phyloP scores from a whole-genome alignment of 2,797 vertebrate species.

The Euthynnus affinis region DNA sequence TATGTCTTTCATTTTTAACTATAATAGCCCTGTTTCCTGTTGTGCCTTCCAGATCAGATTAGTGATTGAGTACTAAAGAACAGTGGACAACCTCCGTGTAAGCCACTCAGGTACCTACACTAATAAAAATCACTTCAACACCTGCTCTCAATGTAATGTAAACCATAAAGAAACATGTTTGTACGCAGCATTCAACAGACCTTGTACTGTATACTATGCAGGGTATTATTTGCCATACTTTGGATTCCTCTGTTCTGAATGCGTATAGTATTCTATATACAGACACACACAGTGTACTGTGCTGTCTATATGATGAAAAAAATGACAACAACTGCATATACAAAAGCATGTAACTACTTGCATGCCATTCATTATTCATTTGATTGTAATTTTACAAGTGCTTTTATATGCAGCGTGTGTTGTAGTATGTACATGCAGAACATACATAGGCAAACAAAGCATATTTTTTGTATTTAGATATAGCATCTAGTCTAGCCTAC shows the following conservation, averaged over 20 bases:
- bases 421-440: not conserved
- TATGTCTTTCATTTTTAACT: constrained; percentile 83
- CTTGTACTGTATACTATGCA: not conserved
- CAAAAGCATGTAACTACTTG: constrained; percentile 46
- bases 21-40: constrained; percentile 82
- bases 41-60: constrained; percentile 82
- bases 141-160: constrained; percentile 49
- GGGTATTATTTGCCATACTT: constrained; percentile 17
- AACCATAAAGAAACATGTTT: constrained; percentile 48
- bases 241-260: constrained; percentile 26
- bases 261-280: not conserved
- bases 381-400: constrained; percentile 29
- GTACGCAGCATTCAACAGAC: constrained; percentile 5
- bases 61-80: constrained; percentile 82
- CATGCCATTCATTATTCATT: constrained; percentile 26
- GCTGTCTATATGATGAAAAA: constrained; percentile 1
- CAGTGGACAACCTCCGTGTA: constrained; percentile 72
- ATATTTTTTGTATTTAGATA: constrained; percentile 15
- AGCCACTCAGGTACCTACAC: constrained; percentile 64
- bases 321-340: constrained; percentile 8
- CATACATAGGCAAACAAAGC: not conserved
- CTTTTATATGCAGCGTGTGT: constrained; percentile 2
- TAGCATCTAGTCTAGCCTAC: constrained; percentile 23
- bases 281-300: not conserved
- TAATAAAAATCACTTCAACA: constrained; percentile 67